A percentile compares a stretch with the other conserved stretches of the same genome.
These are phyloP conservation scores for Papilio machaon DNA, from an alignment of 1,140 invertebrate species.

Conservation along the genomic window DNA sequence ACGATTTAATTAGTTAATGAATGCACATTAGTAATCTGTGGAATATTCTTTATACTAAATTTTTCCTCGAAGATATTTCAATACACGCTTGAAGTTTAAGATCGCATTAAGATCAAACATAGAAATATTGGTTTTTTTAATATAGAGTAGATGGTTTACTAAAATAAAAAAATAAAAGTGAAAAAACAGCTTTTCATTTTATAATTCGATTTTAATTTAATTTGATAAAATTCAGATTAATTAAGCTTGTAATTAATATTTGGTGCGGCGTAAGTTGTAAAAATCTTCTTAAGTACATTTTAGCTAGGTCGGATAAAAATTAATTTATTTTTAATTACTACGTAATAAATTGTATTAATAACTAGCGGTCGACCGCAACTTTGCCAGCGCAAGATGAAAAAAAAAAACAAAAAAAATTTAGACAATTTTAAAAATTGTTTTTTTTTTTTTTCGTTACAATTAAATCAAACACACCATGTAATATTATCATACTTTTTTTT, in stretches of 20 bases:
- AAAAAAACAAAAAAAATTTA: no score
- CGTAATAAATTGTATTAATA: not conserved
- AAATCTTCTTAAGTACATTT: slow-evolving; percentile 34
- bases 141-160: not conserved
- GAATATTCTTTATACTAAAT: no score
- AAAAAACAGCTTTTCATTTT: not conserved
- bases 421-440: no score
- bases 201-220: slow-evolving; percentile 36
- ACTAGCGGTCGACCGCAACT: no score
- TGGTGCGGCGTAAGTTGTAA: slow-evolving; percentile 14
- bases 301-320: not conserved
- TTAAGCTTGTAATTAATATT: slow-evolving; percentile 43
- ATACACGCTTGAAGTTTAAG: not conserved
- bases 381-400: no score
- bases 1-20: not conserved
- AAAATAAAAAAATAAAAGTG: not conserved
- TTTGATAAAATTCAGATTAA: slow-evolving; percentile 42
- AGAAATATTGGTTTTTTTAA: no score
- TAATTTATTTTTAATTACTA: slow-evolving; percentile 12
- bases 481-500: not conserved
- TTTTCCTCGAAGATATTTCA: not conserved
- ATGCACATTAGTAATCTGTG: no score
- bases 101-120: not conserved
- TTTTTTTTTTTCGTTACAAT: no score
- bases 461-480: no score